Percentiles rank a stretch among this genome's conserved stretches.
These are phyloP conservation scores for Pediacus dermestoides DNA, from an alignment of 2,888 invertebrate species.

Conservation along the genomic window DNA sequence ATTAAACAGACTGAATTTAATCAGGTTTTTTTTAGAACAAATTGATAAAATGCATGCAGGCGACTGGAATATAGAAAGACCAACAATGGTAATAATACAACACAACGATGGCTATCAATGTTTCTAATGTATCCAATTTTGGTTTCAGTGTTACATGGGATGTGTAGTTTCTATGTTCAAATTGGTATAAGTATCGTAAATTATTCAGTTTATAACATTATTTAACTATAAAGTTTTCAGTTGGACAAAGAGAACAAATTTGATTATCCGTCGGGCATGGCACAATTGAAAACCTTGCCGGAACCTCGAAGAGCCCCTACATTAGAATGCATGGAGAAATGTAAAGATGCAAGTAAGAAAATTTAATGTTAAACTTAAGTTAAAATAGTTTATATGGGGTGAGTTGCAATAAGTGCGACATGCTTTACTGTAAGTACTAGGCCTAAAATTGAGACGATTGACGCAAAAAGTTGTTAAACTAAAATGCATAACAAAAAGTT, in stretches of 20 bases:
- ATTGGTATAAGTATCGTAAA: constrained; percentile 45
- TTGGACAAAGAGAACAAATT: constrained; percentile 40
- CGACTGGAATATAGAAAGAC: constrained; percentile 36
- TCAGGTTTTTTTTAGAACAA: constrained; percentile 30
- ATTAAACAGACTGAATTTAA: not conserved
- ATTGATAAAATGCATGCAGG: constrained; percentile 40
- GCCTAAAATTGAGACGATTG: too few relatives aligned
- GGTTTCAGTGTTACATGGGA: constrained; percentile 53
- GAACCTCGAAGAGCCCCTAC: not conserved
- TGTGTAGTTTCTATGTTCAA: constrained; percentile 55
- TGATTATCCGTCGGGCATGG: constrained; percentile 51
- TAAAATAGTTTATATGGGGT: too few relatives aligned
- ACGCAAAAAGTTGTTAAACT: too few relatives aligned
- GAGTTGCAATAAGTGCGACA: too few relatives aligned
- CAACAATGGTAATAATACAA: constrained; percentile 37
- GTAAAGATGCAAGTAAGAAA: constrained; percentile 3
- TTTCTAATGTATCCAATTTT: too few relatives aligned
- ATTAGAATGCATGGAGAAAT: not conserved
- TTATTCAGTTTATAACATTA: constrained; percentile 5
- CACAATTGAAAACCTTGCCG: constrained; percentile 46
- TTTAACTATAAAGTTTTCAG: constrained; percentile 18
- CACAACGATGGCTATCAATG: too few relatives aligned
- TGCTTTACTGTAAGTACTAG: too few relatives aligned
- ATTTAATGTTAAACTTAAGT: too few relatives aligned
- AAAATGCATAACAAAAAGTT: too few relatives aligned